Evolutionary conservation across 37 sponge, comb jelly and placozoan species (phyloP).

Genomic region (Hexactinellida sp.): DNA sequence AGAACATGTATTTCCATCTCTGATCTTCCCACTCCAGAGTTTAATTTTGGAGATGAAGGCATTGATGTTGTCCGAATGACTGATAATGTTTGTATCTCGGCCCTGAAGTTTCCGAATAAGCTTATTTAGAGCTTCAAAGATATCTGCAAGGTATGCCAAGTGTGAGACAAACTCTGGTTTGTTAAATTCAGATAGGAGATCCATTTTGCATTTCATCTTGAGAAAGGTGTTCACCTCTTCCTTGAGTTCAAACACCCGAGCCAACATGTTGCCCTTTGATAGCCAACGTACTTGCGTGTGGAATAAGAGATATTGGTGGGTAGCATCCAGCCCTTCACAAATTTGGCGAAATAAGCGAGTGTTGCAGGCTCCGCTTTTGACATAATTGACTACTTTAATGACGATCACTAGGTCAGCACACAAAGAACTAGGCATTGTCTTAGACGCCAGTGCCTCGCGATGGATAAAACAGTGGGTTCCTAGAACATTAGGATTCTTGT

Average conservation of each 20-base stretch:
- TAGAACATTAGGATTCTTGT: not conserved
- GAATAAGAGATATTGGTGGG: too few relatives aligned
- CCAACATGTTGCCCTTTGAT: not conserved
- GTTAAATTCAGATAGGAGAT: not conserved
- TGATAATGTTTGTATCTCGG: not conserved
- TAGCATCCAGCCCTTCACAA: too few relatives aligned
- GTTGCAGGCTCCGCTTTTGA: too few relatives aligned
- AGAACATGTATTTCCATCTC: not conserved
- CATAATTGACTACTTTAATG: too few relatives aligned
- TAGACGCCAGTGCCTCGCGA: not conserved
- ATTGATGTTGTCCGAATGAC: not conserved
- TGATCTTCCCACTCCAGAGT: not conserved
- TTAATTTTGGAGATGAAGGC: not conserved
- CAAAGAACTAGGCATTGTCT: too few relatives aligned
- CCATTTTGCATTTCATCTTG: not conserved
- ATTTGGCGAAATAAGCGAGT: too few relatives aligned
- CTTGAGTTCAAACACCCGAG: not conserved
- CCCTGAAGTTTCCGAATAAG: not conserved
- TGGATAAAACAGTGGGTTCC: not conserved
- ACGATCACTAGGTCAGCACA: too few relatives aligned
- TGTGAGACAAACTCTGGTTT: not conserved
- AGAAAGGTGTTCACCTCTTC: not conserved
- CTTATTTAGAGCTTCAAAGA: not conserved
- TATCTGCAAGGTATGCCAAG: not conserved
- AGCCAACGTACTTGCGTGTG: too few relatives aligned